These are phyloP conservation scores for Leptarthrus brevirostris DNA, from an alignment of 2,888 invertebrate genomes.

Conservation along the genomic window DNA sequence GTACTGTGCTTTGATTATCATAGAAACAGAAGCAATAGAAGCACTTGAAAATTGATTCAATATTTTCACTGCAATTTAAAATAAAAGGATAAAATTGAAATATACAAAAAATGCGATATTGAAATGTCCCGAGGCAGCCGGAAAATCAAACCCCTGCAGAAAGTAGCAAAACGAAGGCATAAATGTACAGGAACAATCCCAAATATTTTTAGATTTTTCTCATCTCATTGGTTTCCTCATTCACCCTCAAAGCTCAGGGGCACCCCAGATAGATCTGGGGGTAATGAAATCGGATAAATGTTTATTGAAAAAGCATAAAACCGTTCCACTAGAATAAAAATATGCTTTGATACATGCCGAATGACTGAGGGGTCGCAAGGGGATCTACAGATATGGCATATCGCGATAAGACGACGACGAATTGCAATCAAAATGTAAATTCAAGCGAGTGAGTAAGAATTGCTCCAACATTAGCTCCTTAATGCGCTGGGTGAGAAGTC, in stretches of 20 bases:
- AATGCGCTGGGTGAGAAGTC: neutral
- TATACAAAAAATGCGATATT: slow-evolving; percentile 43
- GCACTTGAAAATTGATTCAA: slow-evolving; percentile 53
- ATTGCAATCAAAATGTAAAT: slow-evolving; percentile 47
- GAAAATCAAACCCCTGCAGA: slow-evolving; percentile 25
- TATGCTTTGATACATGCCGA: slow-evolving; percentile 66
- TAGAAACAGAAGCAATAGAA: slow-evolving; percentile 43
- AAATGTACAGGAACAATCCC: slow-evolving; percentile 46
- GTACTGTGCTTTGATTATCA: too few species aligned
- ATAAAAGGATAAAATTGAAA: slow-evolving; percentile 50
- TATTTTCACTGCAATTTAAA: slow-evolving; percentile 54
- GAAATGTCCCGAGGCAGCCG: slow-evolving; percentile 25
- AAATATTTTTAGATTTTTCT: slow-evolving; percentile 58
- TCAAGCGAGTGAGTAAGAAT: slow-evolving; percentile 28
- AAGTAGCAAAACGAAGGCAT: slow-evolving; percentile 25
- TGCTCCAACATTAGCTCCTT: slow-evolving; percentile 23
- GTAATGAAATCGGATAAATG: slow-evolving; percentile 66
- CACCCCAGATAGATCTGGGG: slow-evolving; percentile 45
- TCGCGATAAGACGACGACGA: slow-evolving; percentile 34
- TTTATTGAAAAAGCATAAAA: slow-evolving; percentile 69
- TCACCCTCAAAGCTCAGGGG: slow-evolving; percentile 44
- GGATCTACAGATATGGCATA: slow-evolving; percentile 15
- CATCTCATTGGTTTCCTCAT: slow-evolving; percentile 66
- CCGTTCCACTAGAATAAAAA: slow-evolving; percentile 68
- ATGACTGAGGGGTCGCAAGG: neutral